These are phyloP conservation scores for Patella vulgata DNA, from an alignment of 1,140 invertebrate genomes.

Conservation along the genomic window DNA sequence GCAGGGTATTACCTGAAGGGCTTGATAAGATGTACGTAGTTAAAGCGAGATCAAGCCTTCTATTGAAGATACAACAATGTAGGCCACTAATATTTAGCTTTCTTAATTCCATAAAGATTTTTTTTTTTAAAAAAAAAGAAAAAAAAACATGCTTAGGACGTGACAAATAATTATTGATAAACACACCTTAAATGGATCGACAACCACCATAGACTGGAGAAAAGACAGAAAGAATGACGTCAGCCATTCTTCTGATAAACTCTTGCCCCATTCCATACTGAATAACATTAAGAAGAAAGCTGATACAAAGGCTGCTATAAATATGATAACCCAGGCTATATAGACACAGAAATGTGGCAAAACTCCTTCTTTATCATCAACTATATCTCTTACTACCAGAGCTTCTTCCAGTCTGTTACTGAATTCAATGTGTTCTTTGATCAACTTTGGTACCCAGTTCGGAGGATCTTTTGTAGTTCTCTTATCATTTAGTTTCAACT, in stretches of 20 bases:
- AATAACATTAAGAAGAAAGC: conserved; percentile 43
- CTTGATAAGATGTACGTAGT: no score
- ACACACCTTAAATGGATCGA: conserved; percentile 55
- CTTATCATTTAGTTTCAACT: background rate
- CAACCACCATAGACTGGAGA: conserved; percentile 38
- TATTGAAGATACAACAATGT: no score
- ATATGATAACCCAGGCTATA: conserved; percentile 45
- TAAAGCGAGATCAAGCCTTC: no score
- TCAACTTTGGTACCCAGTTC: background rate
- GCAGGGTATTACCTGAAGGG: no score
- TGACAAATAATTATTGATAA: no score
- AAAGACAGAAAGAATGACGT: conserved; percentile 44
- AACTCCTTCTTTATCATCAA: conserved; percentile 23
- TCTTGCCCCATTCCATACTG: conserved; percentile 46
- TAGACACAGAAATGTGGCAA: conserved; percentile 47
- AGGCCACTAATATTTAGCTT: no score
- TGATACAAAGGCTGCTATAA: conserved; percentile 22
- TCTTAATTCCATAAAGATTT: no score
- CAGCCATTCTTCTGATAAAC: conserved; percentile 50
- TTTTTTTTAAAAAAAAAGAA: no score
- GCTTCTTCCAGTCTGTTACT: conserved; percentile 14
- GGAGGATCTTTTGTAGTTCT: background rate
- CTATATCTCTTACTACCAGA: conserved; percentile 16
- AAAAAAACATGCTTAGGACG: no score
- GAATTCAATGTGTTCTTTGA: background rate